Evolutionary conservation across 2,113 vertebrate species (phyloP), one percentile per base, ranked within the genome.

Genomic region (Eulemur macaco): DNA sequence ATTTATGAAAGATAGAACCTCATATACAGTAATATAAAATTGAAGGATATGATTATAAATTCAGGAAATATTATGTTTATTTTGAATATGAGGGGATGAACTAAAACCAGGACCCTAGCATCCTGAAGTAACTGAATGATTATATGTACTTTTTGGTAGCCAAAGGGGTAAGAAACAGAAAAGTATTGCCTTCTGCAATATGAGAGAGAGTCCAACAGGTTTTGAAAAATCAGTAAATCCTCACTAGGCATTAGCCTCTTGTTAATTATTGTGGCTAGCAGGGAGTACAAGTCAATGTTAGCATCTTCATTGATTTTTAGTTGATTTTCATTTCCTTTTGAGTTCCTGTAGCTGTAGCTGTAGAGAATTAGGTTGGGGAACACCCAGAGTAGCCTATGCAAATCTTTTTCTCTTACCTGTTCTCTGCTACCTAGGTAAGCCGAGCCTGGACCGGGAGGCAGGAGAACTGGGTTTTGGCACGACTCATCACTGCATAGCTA

Each of bases 1-100:
- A 88, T 87, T 42, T 93, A 90, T 94, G 73, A 94, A 95, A 96
- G 95, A 90, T 84, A 89, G 96, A 94, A 86, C 13, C 50, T 97
- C 85, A 56, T 58, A 66, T 50, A 52, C 29, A 83, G 50, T 85
- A 47, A 81, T 80, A 89, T 73, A 45, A 52, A 54, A 89, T 74
- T 3, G 3, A 97, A 97, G 69, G 34, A 66, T 39, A 34, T 23
- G 81, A 80, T 18, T 95, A 64, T 15, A 54, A 11, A 13, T 6
- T 89, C 87, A 95, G 66, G 42, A 85, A 78, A 66, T 66, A 34
- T 34, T 78, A 27, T 50, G 8, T 91, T 78, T 95, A 68, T 94
- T 82, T 10, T 7, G 20, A 42, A 92, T 78, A 39, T 58, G 58
- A 95, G 47, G 71, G 74, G 97, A 91, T 97, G 69, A 97, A 86